Conservation (phyloP, 2,113 vertebrate species). For the Albula glossodonta region DNA sequence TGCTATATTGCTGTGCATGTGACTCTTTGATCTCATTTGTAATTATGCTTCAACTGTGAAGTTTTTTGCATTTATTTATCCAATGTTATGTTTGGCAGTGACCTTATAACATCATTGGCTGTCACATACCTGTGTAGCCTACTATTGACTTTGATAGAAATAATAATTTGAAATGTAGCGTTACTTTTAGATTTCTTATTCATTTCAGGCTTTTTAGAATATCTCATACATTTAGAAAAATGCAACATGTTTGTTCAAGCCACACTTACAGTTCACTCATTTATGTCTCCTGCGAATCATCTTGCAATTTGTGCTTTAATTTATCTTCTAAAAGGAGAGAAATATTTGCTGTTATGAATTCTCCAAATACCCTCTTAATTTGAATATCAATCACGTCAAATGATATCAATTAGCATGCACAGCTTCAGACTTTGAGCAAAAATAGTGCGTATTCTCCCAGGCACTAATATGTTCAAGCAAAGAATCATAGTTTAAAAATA, state of each 20-base stretch:
- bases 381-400: slow-evolving; percentile 23
- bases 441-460: not conserved
- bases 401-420: slow-evolving; percentile 8
- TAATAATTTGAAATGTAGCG: too few relatives aligned
- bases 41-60: too few relatives aligned
- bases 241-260: slow-evolving; percentile 5
- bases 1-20: too few relatives aligned
- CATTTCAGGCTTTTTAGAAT: not conserved
- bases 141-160: too few relatives aligned
- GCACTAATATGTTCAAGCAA: slow-evolving; percentile 4
- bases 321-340: slow-evolving; percentile 1
- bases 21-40: too few relatives aligned
- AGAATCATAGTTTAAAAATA: not conserved
- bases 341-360: slow-evolving; percentile 5
- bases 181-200: too few relatives aligned
- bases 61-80: too few relatives aligned
- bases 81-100: too few relatives aligned
- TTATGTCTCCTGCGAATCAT: not conserved
- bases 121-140: too few relatives aligned
- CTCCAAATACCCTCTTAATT: slow-evolving; percentile 10
- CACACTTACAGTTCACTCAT: not conserved
- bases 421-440: not conserved
- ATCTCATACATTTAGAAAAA: not conserved
- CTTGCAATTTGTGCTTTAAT: slow-evolving; percentile 1
- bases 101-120: too few relatives aligned